Evolutionary conservation across 2,797 vertebrate species (phyloP).

Genomic region (Hydrolagus colliei): DNA sequence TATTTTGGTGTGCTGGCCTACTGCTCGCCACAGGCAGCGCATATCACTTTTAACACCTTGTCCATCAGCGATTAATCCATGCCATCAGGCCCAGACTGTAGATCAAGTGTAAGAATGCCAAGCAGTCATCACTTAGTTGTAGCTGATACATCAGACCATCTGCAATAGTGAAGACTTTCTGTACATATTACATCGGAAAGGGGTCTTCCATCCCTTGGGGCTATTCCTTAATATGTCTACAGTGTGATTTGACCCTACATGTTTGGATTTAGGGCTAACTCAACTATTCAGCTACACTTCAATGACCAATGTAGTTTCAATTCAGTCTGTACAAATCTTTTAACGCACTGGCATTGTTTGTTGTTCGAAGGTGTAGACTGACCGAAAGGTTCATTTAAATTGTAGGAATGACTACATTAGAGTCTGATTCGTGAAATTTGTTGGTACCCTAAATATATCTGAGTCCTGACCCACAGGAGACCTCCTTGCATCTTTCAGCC

Average conservation of each 20-base stretch:
- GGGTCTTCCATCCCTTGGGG: constrained; percentile 5
- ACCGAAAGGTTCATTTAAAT: no score
- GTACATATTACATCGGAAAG: background rate
- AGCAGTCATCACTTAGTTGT: constrained; percentile 34
- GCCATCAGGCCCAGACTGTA: constrained; percentile 2
- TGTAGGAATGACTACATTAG: no score
- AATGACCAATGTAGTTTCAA: no score
- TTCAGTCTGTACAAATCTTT: no score
- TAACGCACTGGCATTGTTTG: no score
- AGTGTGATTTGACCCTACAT: background rate
- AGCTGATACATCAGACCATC: constrained; percentile 16
- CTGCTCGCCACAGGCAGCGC: constrained; percentile 18
- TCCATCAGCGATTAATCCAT: constrained; percentile 35
- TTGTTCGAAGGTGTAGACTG: no score
- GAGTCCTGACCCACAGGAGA: no score
- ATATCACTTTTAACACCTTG: constrained; percentile 33
- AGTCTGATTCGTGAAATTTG: no score
- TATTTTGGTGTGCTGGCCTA: constrained; percentile 17
- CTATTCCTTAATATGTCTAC: background rate
- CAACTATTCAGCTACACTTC: background rate
- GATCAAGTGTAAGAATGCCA: constrained; percentile 32
- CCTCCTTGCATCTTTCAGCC: no score
- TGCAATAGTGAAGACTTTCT: background rate
- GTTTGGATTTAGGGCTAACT: background rate
- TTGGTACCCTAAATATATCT: no score